phyloP scores from a whole-genome alignment of 2,113 vertebrate species.

The Nicator chloris region DNA sequence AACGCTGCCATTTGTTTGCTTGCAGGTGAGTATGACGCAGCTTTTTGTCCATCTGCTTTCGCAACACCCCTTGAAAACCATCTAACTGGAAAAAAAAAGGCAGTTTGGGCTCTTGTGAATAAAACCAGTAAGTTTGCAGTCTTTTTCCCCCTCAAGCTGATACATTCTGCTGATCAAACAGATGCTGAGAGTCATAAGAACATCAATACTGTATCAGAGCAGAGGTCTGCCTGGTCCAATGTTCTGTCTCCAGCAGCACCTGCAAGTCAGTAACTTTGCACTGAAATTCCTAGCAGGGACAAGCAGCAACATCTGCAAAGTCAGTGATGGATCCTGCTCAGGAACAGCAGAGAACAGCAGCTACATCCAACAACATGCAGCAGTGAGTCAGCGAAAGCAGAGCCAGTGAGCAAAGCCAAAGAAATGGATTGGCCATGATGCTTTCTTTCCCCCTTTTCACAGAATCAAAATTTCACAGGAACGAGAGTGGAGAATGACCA shows the following conservation, averaged over 20 bases:
- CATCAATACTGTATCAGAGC: not conserved
- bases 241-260: not conserved
- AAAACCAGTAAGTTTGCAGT: not conserved
- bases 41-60: slow-evolving; percentile 46
- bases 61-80: not conserved
- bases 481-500: not conserved
- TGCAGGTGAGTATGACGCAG: slow-evolving; percentile 41
- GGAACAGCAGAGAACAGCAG: not conserved
- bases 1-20: slow-evolving; percentile 1
- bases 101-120: not conserved
- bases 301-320: not conserved
- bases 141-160: not conserved
- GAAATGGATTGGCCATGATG: not conserved
- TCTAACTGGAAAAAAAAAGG: not conserved
- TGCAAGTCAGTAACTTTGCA: not conserved
- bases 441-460: not conserved
- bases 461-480: not conserved
- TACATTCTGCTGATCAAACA: not conserved
- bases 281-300: not conserved
- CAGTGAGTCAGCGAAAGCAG: not conserved
- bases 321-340: not conserved
- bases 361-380: not conserved
- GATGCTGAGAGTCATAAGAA: not conserved
- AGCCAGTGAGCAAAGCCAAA: not conserved
- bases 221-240: not conserved